Conservation (phyloP, 2,113 vertebrate genomes). For the Etia nguti region DNA sequence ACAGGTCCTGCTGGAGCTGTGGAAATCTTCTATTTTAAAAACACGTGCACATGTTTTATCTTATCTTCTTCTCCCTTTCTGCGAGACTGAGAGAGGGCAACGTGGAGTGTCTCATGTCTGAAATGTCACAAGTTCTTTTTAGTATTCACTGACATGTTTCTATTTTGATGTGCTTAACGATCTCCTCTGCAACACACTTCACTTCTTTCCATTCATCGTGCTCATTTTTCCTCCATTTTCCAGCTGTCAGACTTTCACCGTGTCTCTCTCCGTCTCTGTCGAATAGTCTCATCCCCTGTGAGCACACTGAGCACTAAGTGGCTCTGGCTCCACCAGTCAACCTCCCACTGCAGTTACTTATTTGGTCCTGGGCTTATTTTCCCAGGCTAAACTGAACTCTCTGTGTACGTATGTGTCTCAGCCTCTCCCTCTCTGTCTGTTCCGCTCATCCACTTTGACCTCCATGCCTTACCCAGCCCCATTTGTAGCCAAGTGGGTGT, state of each 20-base stretch:
- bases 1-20: background rate
- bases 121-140: background rate
- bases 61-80: background rate
- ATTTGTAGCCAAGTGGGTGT: constrained; percentile 12
- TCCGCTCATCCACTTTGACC: constrained; percentile 30
- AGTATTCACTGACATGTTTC: background rate
- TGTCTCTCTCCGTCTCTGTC: constrained; percentile 22
- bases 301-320: constrained; percentile 49
- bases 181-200: constrained; percentile 14
- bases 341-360: constrained; percentile 52
- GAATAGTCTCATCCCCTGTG: constrained; percentile 43
- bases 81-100: background rate
- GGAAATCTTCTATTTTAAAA: background rate
- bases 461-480: background rate
- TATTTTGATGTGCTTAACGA: constrained; percentile 3
- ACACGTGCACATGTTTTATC: background rate
- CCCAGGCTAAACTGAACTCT: constrained; percentile 58
- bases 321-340: constrained; percentile 35
- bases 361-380: constrained; percentile 62
- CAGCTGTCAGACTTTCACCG: constrained; percentile 12
- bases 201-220: constrained; percentile 2
- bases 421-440: background rate
- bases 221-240: constrained; percentile 17
- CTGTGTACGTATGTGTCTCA: background rate
- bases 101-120: background rate